Base-by-base conservation (phyloP, 2,113 vertebrate species). In the Potamarius usumacintae region DNA sequence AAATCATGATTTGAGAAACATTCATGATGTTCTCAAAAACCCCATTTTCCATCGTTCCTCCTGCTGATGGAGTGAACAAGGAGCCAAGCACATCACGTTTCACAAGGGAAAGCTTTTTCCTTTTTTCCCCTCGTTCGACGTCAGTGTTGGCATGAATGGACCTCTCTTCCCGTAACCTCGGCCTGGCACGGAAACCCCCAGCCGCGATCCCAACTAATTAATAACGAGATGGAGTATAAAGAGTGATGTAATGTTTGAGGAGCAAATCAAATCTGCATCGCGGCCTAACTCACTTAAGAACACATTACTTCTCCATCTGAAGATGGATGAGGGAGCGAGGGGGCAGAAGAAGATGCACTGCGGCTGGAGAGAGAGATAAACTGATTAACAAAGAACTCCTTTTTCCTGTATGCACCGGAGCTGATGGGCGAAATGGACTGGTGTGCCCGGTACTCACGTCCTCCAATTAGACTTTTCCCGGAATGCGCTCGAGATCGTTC, bases 401-500 rank as follows among this genome's bases (percentile, higher is more conserved):
- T 91, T 84, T 94, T 95, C 95, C 95, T 95, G 94, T 94, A 95
- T 91, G 92, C 92, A 91, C 90, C 22, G 85, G 88, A 85, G 83
- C 88, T 91, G 91, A 91, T 92, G 89, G 92, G 90, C 88, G 87
- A 91, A 90, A 91, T 91, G 87, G 88, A 88, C 84, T 50, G 58
- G 60, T 69, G 27, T 95, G 94, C 94, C 94, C 88, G 94, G 93
- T 93, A 92, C 90, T 89, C 91, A 91, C 90, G 90, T 90, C 93
- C 92, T 91, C 91, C 63, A 83, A 92, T 93, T 92, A 88, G 88
- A 91, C 92, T 93, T 95, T 85, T 96, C 95, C 94, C 93, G 94
- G 95, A 96, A 96, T 93, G 89, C 86, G 91, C 92, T 92, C 88
- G 90, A 87, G 92, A 94, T 94, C 93, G 93, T 96, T 96, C 95